These are phyloP conservation scores for Palythoa grandis DNA, from an alignment of 92 coral and sea anemone species.

Conservation along the genomic window DNA sequence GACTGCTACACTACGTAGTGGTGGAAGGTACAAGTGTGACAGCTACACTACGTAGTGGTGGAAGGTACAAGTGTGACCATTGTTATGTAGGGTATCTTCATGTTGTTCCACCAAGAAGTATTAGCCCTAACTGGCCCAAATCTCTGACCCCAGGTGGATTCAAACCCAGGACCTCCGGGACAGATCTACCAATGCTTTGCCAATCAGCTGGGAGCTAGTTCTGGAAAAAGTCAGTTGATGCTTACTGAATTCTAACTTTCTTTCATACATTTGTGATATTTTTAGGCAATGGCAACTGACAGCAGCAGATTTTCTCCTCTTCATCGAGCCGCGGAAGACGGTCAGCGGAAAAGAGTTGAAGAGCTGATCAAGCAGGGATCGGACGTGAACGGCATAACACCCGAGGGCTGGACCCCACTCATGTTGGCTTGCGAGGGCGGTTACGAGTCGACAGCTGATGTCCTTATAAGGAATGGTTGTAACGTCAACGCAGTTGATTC, in stretches of 20 bases:
- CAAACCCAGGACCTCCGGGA: too few relatives aligned
- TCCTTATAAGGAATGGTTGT: constrained; percentile 41
- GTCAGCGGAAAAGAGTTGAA: constrained; percentile 35
- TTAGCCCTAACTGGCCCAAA: too few relatives aligned
- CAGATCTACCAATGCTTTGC: too few relatives aligned
- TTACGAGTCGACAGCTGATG: constrained; percentile 19
- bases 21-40: too few relatives aligned
- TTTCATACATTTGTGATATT: neutral
- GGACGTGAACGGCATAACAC: constrained; percentile 29
- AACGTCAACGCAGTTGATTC: constrained; percentile 28
- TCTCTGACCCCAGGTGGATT: too few relatives aligned
- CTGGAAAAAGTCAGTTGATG: neutral
- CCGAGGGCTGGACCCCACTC: constrained; percentile 42
- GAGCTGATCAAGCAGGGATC: constrained; percentile 30
- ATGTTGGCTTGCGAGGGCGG: constrained; percentile 43
- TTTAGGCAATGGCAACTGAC: constrained; percentile 28
- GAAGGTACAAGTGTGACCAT: too few relatives aligned
- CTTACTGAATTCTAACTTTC: neutral
- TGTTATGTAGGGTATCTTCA: too few relatives aligned
- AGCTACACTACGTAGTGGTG: too few relatives aligned
- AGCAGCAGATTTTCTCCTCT: constrained; percentile 18
- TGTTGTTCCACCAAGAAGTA: too few relatives aligned
- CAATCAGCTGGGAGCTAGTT: neutral
- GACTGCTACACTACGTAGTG: too few relatives aligned
- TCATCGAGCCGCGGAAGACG: constrained; percentile 35